phyloP scores from a whole-genome alignment of 2,797 vertebrate species.

The Trachops cirrhosus region DNA sequence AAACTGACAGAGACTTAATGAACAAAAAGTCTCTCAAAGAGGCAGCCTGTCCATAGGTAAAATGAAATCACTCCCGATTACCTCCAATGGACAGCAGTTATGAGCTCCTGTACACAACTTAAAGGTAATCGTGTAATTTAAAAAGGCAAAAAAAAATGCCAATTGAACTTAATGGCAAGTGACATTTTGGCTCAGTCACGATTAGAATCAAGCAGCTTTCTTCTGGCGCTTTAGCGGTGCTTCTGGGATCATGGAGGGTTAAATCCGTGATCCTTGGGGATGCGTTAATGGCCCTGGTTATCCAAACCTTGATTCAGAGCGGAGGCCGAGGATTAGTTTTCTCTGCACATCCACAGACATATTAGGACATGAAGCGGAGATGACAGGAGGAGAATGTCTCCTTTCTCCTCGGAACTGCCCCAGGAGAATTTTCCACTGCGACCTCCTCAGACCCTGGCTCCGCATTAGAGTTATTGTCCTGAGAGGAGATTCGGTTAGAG shows the following conservation, averaged over 20 bases:
- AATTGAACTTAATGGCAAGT: conserved; percentile 82
- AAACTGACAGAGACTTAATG: conserved; percentile 54
- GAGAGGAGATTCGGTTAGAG: conserved; percentile 88
- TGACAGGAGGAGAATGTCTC: conserved; percentile 83
- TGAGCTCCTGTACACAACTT: conserved; percentile 57
- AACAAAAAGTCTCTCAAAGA: conserved; percentile 62
- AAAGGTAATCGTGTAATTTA: conserved; percentile 70
- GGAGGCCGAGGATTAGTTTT: conserved; percentile 78
- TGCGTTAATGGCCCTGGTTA: conserved; percentile 81
- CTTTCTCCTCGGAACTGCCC: conserved; percentile 83
- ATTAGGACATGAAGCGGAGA: conserved; percentile 83
- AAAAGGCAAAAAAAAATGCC: conserved; percentile 27
- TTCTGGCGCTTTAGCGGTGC: conserved; percentile 8
- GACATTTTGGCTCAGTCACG: conserved; percentile 84
- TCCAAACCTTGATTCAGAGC: conserved; percentile 76
- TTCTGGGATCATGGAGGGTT: conserved; percentile 82
- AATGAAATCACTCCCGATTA: conserved; percentile 51
- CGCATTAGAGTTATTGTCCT: conserved; percentile 90
- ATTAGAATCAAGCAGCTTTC: conserved; percentile 76
- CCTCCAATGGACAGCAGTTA: conserved; percentile 61
- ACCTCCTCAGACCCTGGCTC: conserved; percentile 85
- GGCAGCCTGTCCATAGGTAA: neutral
- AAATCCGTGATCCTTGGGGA: conserved; percentile 80
- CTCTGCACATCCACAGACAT: conserved; percentile 81
- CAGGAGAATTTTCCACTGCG: conserved; percentile 80